Base-by-base conservation (phyloP, 2,113 vertebrate genomes). In the Solea senegalensis region DNA sequence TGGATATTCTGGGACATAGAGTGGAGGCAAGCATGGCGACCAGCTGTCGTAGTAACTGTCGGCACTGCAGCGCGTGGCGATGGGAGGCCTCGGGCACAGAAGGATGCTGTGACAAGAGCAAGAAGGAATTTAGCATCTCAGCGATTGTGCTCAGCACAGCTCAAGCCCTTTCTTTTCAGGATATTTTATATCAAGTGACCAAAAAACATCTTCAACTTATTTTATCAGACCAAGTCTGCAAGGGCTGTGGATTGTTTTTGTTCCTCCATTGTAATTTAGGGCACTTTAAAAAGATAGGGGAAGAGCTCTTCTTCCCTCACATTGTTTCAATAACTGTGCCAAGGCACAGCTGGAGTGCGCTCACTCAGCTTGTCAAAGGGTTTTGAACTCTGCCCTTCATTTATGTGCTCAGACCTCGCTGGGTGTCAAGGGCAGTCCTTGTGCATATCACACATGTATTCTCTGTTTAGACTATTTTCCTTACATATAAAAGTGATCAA, bases 1-100 rank as follows among this genome's bases (percentile, higher is more conserved):
- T 76, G 57, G 73, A 63, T 82, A 71, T 82, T 83, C 68, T 64
- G 82, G 78, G 86, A 89, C 57, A 27, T 10, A 74, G 75, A 75
- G 51, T 51, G 85, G 82, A 86, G 68, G 76, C 60, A 66, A 83
- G 76, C 81, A 54, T 63, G 68, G 78, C 72, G 80, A 90, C 84
- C 91, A 92, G 90, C 90, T 92, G 91, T 90, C 86, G 50, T 70
- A 34, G 80, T 81, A 68, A 83, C 82, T 80, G 71, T 81, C 68
- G 76, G 76, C 84, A 84, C 86, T 78, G 41, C 73, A 55, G 81
- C 11, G 79, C 48, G 57, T 56, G 80, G 76, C 77, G 50, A 84
- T 69, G 53, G 40, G 75, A 74, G 76, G 78, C 83, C 62, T 14
- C 8, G 72, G 77, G 78, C 66, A 21, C 73, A 69, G 77, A 76